Conservation (phyloP, 2,113 vertebrate species). For the Cricetomys ansorgei region DNA sequence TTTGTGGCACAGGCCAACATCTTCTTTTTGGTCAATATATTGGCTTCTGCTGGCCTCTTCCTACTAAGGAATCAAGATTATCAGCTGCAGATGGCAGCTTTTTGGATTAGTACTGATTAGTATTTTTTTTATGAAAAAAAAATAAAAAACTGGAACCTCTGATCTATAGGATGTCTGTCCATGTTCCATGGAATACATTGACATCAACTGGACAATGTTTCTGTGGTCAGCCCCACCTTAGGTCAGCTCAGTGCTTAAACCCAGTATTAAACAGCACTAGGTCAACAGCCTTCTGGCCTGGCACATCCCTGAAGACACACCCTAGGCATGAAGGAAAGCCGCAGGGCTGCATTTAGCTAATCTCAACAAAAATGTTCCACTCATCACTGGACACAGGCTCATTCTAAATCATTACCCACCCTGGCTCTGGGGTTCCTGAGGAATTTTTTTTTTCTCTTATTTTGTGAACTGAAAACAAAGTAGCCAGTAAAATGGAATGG, state of each 20-base stretch:
- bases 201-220: not conserved
- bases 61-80: not conserved
- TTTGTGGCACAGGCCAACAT: not conserved
- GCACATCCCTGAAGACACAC: not conserved
- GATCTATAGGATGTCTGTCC: not conserved
- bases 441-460: not conserved
- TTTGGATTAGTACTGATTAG: not conserved
- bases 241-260: not conserved
- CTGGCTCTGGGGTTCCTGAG: not conserved
- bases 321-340: not conserved
- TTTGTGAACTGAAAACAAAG: conserved; percentile 56
- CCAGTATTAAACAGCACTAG: not conserved
- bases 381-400: not conserved
- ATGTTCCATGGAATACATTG: not conserved
- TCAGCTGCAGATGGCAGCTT: not conserved
- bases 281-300: not conserved
- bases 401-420: conserved; percentile 14
- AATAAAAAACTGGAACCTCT: not conserved
- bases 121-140: not conserved
- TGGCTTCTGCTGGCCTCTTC: not conserved
- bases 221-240: not conserved
- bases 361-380: not conserved
- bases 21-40: conserved; percentile 9
- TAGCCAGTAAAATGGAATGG: not conserved
- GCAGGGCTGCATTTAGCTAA: not conserved